Evolutionary conservation across 2,797 vertebrate species (phyloP), one percentile per base, ranked within the genome.

Genomic region (Spheniscus humboldti): DNA sequence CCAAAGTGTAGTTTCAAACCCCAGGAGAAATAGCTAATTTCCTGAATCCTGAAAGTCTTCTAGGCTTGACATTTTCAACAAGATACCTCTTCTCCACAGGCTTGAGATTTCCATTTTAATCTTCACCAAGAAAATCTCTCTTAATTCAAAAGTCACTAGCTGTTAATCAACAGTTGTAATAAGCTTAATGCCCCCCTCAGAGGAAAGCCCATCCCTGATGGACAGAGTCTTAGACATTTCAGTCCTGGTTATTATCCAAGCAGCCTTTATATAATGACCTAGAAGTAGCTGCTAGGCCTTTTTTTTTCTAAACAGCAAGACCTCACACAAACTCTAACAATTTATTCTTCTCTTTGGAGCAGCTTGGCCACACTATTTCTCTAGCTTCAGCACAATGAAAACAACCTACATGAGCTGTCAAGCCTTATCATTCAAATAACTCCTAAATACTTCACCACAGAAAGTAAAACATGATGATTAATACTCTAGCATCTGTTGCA

Each of bases 21-120:
- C 13, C 77, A 52, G 37, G 71, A 95, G 92, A 95, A 87, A 87
- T 55, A 76, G 60, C 45, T 82, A 63, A 89, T 96, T 92, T 90
- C 28, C 67, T 88, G 77, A 88, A 92, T 93, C 41, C 63, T 81
- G 52, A 67, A 79, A 82, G 41, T 95, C 71, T 94, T 92, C 50
- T n/a, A 94, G 79, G 47, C 18, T 64, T 96, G 93, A 85, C 80
- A 91, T 96, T 95, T 97, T 97, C 71, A 89, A 71, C 10, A 73
- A 85, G 90, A 79, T n/a, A 73, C 8, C 25, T 92, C 45, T 96
- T 91, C 5, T 78, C 56, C 0, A 0, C 59, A 59, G 63, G 12
- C 45, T 71, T 66, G n/a, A 87, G 74, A 22, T 72, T 92, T 91
- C 48, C 48, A 62, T 87, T 95, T 85, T 91, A 93, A 89, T 92